Evolutionary conservation across 1,140 invertebrate genomes (phyloP).

Genomic region (Chelonus insularis): DNA sequence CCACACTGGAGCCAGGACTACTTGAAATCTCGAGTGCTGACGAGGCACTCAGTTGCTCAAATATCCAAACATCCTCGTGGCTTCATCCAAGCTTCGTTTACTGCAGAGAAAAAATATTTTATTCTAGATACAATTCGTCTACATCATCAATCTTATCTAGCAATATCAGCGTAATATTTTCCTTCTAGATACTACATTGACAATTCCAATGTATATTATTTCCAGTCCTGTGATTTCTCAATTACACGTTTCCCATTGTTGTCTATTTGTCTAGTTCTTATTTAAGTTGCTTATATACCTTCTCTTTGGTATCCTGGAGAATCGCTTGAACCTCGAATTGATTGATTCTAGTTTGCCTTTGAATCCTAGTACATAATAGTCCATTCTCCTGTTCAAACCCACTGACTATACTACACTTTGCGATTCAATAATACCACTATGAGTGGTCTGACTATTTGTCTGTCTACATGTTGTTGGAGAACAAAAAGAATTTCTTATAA

Average conservation of each 20-base stretch:
- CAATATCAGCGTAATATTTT: too few species aligned
- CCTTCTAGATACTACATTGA: too few species aligned
- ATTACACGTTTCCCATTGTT: too few species aligned
- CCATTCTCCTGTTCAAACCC: too few species aligned
- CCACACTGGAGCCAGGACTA: not conserved
- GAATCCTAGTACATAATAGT: constrained; percentile 37
- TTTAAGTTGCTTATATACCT: not conserved
- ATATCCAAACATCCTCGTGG: constrained; percentile 61
- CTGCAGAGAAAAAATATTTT: too few species aligned
- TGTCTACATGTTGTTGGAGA: too few species aligned
- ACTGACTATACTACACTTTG: not conserved
- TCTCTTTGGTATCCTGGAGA: not conserved
- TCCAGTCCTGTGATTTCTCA: too few species aligned
- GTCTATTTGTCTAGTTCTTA: not conserved
- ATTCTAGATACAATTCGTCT: too few species aligned
- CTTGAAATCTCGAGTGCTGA: constrained; percentile 45
- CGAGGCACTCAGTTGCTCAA: constrained; percentile 55
- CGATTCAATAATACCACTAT: not conserved
- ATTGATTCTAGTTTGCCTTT: constrained; percentile 47
- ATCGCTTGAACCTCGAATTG: constrained; percentile 37
- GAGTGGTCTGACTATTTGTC: not conserved
- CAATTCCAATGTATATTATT: too few species aligned
- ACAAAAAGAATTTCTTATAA: too few species aligned
- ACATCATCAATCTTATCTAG: too few species aligned
- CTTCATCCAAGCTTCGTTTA: too few species aligned